phyloP scores from a whole-genome alignment of 2,113 vertebrate species.

The Odontophorus gujanensis region DNA sequence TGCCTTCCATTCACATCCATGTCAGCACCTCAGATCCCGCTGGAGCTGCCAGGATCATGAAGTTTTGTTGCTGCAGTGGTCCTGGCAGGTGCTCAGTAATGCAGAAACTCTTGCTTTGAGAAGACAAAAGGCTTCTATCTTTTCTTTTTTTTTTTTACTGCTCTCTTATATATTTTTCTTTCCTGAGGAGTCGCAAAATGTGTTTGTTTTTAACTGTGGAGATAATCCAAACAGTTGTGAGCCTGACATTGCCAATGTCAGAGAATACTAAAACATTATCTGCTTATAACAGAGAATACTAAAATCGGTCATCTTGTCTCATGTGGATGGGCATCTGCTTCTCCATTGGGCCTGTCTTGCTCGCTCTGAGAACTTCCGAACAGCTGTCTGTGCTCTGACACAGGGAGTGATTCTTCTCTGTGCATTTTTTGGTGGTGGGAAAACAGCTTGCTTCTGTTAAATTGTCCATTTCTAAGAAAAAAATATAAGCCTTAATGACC shows the following conservation, averaged over 20 bases:
- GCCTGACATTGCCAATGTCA: not conserved
- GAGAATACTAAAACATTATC: not conserved
- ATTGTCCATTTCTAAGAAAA: not conserved
- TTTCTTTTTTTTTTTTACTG: not conserved
- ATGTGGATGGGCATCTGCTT: not conserved
- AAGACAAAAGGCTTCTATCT: not conserved
- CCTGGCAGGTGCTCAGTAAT: fast-evolving
- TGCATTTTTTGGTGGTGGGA: not conserved
- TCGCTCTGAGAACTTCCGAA: not conserved
- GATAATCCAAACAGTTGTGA: not conserved
- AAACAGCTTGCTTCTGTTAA: not conserved
- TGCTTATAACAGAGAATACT: not conserved
- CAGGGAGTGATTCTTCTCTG: not conserved
- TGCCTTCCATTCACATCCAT: not conserved
- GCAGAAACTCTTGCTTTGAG: not conserved
- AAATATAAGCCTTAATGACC: not conserved
- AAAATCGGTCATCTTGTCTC: not conserved
- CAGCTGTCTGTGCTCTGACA: not conserved
- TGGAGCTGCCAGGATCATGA: not conserved
- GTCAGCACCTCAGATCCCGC: not conserved
- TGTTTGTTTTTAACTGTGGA: not conserved
- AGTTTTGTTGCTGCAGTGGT: not conserved
- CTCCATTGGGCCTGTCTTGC: not conserved
- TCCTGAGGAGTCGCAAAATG: not conserved
- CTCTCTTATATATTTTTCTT: not conserved